Conservation (phyloP, 2,797 vertebrate genomes). For the Gallirallus australis region DNA sequence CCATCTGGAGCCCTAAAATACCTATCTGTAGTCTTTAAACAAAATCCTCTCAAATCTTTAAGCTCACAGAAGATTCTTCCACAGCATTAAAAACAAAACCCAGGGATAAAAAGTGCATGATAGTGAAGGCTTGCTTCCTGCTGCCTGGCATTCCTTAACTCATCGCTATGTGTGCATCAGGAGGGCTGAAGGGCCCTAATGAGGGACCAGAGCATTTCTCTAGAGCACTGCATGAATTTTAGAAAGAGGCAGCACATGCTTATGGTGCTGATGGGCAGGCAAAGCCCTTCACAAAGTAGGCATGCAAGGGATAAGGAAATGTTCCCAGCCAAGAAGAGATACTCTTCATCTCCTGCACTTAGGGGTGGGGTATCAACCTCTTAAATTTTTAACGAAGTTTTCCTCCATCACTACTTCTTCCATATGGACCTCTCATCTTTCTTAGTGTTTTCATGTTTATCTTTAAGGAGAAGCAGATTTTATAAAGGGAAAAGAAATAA, state of each 20-base stretch:
- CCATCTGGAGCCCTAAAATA: background rate
- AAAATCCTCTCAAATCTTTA: constrained; percentile 16
- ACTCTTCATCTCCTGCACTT: background rate
- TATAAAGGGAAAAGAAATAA: background rate
- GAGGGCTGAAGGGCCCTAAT: background rate
- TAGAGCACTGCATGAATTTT: background rate
- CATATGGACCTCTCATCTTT: background rate
- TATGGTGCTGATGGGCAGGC: background rate
- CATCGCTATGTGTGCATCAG: background rate
- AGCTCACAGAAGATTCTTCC: background rate
- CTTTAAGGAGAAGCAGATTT: background rate
- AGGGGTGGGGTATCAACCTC: background rate
- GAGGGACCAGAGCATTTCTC: background rate
- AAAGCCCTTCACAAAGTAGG: background rate
- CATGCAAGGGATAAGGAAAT: background rate
- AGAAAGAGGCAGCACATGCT: background rate
- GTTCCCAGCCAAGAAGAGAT: background rate
- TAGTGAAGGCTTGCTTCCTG: background rate
- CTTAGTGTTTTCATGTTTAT: background rate
- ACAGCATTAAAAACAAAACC: background rate
- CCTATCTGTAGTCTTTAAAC: background rate
- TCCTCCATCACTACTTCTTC: background rate
- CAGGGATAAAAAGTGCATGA: background rate
- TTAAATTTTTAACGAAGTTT: background rate
- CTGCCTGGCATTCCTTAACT: background rate